A percentile compares a stretch with the other conserved stretches of the same genome.
These are phyloP conservation scores for Siphonodentalium dalli DNA, from an alignment of 2,888 invertebrate genomes.

Conservation along the genomic window DNA sequence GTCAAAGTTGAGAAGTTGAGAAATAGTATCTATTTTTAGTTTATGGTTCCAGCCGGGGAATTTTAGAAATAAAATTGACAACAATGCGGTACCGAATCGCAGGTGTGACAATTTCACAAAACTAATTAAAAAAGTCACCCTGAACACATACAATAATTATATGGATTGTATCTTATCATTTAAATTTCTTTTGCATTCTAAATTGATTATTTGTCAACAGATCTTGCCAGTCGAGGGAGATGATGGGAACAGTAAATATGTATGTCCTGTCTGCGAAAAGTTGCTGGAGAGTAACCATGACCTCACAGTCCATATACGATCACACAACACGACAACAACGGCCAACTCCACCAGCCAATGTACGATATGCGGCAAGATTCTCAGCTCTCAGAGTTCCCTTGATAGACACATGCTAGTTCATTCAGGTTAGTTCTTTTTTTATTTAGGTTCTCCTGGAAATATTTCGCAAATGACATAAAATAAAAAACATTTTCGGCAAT, in stretches of 20 bases:
- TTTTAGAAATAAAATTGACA: too few species aligned
- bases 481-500: too few species aligned
- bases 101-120: too few species aligned
- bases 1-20: too few species aligned
- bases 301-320: constrained; percentile 75
- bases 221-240: constrained; percentile 54
- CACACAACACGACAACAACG: constrained; percentile 55
- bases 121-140: too few species aligned
- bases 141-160: too few species aligned
- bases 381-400: constrained; percentile 80
- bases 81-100: too few species aligned
- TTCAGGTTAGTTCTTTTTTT: constrained; percentile 66
- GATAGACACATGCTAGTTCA: constrained; percentile 83
- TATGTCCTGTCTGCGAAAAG: constrained; percentile 74
- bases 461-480: too few species aligned
- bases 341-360: constrained; percentile 68
- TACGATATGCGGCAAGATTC: constrained; percentile 74
- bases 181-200: too few species aligned
- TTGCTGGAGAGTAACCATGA: constrained; percentile 73
- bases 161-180: too few species aligned
- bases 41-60: too few species aligned
- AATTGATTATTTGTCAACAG: constrained; percentile 33
- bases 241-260: constrained; percentile 63
- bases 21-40: too few species aligned
- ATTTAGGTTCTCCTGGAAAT: neutral